Evolutionary conservation across 1,140 invertebrate genomes (phyloP).

Genomic region (Eumeta japonica): DNA sequence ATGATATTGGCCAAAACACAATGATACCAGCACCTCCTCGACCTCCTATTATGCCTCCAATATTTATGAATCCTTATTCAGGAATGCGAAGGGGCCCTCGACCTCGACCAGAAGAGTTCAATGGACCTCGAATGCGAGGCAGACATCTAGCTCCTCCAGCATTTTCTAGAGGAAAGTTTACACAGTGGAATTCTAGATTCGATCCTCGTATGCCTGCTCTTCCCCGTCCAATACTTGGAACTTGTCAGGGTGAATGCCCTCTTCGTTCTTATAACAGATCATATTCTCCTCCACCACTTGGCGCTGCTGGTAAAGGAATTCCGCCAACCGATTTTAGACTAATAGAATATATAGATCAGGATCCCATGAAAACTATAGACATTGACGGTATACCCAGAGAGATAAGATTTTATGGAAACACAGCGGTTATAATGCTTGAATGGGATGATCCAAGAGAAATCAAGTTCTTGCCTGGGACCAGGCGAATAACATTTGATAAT

Average conservation of each 20-base stretch:
- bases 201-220: conserved; percentile 24
- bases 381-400: conserved; percentile 82
- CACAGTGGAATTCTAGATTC: conserved; percentile 24
- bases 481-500: conserved; percentile 69
- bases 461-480: conserved; percentile 72
- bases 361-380: conserved; percentile 75
- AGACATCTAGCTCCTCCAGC: conserved; percentile 29
- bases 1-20: neutral
- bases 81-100: conserved; percentile 30
- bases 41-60: neutral
- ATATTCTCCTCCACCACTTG: conserved; percentile 37
- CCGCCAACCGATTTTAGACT: conserved; percentile 60
- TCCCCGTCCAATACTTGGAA: conserved; percentile 35
- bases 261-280: conserved; percentile 34
- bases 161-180: conserved; percentile 38
- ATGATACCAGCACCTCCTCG: neutral
- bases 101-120: conserved; percentile 30
- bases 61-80: conserved; percentile 21
- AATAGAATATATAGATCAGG: conserved; percentile 63
- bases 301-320: conserved; percentile 37
- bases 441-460: conserved; percentile 84
- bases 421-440: conserved; percentile 79
- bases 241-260: conserved; percentile 37
- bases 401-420: conserved; percentile 82
- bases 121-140: conserved; percentile 24